Evolutionary conservation across 2,888 invertebrate genomes (phyloP), one percentile per base, ranked within the genome.

Genomic region (Smittia sp.): DNA sequence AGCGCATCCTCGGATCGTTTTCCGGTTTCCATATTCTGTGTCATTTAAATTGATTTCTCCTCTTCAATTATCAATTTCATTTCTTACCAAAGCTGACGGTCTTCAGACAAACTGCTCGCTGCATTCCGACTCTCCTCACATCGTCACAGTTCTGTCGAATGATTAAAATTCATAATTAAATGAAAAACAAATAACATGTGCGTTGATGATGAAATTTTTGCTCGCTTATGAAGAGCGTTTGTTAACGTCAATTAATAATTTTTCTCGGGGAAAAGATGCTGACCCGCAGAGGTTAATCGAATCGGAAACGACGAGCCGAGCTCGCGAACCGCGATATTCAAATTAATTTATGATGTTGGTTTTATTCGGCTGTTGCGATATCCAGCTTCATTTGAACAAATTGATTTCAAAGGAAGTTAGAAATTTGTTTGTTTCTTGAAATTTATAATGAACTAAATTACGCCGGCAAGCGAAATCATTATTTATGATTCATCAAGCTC

Each of bases 1-100:
- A 38, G 72, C 32, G 39, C 72, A 72, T 24, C n/a, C 11, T 7
- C 72, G 72, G 7, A 72, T n/a, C 38, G 72, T 72, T 13, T 72
- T 72, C 9, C 72, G 32, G 38, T 72, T 72, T n/a, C 72, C 72
- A 39, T 62, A 72, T 72, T 72, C 72, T 72, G 18, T 62, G 32
- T 32, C 15, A 41, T 24, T 68, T 68, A 24, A 68, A 24, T 54
- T 54, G 24, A 52, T 24, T 18, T 18, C 15, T 18, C 4, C 62
- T 4, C 7, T 62, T 22, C 6, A 24, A 62, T n/a, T n/a, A 62
- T 62, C 4, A 22, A 62, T 62, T 11, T 22, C 20, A 22, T 22
- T 62, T 20, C 58, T 38, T 62, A 72, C 72, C 72, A 38, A 72
- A 72, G 18, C 38, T 62, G n/a, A 72, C 72, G 20, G 62, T 72